These are phyloP conservation scores for Hyposmocoma kahamanoa DNA, from an alignment of 1,140 invertebrate genomes.

Conservation along the genomic window DNA sequence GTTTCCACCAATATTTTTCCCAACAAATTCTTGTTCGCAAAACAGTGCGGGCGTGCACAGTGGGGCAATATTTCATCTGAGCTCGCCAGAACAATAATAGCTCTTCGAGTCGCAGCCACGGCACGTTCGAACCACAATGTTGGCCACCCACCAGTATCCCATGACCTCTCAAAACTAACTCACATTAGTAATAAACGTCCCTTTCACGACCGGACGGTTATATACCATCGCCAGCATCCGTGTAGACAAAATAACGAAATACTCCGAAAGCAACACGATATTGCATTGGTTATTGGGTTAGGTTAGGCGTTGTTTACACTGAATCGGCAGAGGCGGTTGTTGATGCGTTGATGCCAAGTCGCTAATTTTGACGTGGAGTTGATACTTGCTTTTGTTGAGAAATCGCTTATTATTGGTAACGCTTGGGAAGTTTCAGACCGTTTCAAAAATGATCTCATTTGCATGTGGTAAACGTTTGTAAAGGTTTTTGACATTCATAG, in stretches of 20 bases:
- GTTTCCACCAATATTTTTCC: conserved; percentile 63
- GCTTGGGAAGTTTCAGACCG: too few relatives aligned
- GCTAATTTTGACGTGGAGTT: conserved; percentile 34
- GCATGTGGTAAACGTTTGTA: too few relatives aligned
- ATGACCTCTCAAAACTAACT: conserved; percentile 31
- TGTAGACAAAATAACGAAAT: conserved; percentile 72
- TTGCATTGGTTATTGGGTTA: conserved; percentile 65
- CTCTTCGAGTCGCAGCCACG: conserved; percentile 62
- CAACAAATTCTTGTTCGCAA: conserved; percentile 58
- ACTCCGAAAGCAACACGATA: conserved; percentile 68
- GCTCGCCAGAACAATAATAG: conserved; percentile 72
- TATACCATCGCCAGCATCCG: conserved; percentile 63
- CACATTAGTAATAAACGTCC: conserved; percentile 13
- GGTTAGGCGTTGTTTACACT: conserved; percentile 66
- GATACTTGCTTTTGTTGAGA: too few relatives aligned
- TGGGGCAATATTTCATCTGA: conserved; percentile 71
- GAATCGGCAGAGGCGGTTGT: conserved; percentile 50
- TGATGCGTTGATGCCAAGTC: conserved; percentile 59
- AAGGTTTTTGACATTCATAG: too few relatives aligned
- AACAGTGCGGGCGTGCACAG: conserved; percentile 59
- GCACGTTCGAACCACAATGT: conserved; percentile 70
- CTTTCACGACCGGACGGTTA: conserved; percentile 32
- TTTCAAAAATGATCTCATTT: too few relatives aligned
- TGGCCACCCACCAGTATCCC: conserved; percentile 33
- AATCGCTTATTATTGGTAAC: too few relatives aligned